A percentile compares a stretch with the other conserved stretches of the same genome.
Conservation (phyloP, 2,113 vertebrate genomes). For the Podarcis raffonei region DNA sequence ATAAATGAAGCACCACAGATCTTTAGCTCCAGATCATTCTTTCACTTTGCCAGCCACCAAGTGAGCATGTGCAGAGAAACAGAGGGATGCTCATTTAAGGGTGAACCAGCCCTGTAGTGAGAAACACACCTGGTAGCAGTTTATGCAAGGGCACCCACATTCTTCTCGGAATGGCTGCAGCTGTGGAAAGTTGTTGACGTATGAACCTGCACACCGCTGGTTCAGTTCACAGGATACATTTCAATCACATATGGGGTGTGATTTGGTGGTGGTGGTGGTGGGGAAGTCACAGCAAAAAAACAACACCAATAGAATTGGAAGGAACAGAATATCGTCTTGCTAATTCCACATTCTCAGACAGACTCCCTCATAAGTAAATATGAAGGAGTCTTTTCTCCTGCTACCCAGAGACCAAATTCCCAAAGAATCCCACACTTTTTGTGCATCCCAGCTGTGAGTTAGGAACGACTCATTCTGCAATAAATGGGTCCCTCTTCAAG, state of each 20-base stretch:
- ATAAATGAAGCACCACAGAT: background rate
- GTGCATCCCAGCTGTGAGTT: background rate
- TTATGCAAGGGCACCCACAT: background rate
- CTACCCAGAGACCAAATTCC: too few species aligned
- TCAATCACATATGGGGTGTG: background rate
- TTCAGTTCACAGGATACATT: background rate
- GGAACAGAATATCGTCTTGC: background rate
- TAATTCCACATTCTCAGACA: background rate
- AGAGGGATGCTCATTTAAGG: background rate
- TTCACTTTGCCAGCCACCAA: background rate
- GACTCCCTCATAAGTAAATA: background rate
- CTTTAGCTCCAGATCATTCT: too few species aligned
- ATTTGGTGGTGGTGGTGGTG: background rate
- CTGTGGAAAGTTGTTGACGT: background rate
- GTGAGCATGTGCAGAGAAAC: background rate
- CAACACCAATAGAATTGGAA: too few species aligned
- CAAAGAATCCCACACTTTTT: background rate
- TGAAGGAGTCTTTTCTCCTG: background rate
- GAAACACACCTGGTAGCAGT: background rate
- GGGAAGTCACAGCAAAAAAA: background rate
- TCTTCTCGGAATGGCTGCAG: background rate
- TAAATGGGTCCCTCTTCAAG: background rate
- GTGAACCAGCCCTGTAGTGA: background rate
- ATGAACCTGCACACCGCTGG: background rate
- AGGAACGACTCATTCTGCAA: too few species aligned